Percentiles rank a stretch among this genome's conserved stretches.
These are phyloP conservation scores for Drosophila anceps DNA, from an alignment of 2,888 invertebrate genomes.

Conservation along the genomic window DNA sequence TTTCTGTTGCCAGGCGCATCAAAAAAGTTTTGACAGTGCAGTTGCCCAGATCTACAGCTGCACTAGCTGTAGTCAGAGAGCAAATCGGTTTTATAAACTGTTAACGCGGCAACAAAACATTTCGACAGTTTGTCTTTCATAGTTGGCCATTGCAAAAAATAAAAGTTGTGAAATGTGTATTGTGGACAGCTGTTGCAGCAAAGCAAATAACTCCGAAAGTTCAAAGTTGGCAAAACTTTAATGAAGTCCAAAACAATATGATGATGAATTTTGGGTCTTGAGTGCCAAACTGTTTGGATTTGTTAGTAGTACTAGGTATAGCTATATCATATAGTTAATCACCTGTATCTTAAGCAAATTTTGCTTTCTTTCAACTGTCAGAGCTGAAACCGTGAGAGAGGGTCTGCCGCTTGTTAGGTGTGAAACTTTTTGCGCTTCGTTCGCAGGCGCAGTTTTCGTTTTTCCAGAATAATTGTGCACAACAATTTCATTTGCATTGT, in stretches of 20 bases:
- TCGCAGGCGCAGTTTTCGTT: slow-evolving; percentile 83
- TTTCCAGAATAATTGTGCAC: slow-evolving; percentile 83
- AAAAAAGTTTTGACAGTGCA: slow-evolving; percentile 34
- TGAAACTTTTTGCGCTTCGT: slow-evolving; percentile 84
- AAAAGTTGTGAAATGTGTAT: slow-evolving; percentile 29
- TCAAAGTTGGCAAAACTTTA: slow-evolving; percentile 61
- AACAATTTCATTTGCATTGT: slow-evolving; percentile 80
- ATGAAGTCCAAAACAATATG: slow-evolving; percentile 53
- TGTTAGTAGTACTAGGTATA: background rate
- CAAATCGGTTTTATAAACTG: background rate
- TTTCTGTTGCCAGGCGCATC: background rate
- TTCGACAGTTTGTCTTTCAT: slow-evolving; percentile 56
- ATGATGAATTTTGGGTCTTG: background rate
- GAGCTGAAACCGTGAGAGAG: slow-evolving; percentile 31
- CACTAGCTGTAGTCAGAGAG: slow-evolving; percentile 2
- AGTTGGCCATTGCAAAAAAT: slow-evolving; percentile 36
- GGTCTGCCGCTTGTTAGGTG: slow-evolving; percentile 72
- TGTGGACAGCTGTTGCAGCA: slow-evolving; percentile 54
- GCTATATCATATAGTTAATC: slow-evolving; percentile 14
- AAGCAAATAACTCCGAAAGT: slow-evolving; percentile 46
- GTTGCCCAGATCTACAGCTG: slow-evolving; percentile 11
- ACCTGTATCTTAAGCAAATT: slow-evolving; percentile 35
- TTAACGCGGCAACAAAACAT: slow-evolving; percentile 34
- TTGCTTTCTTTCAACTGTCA: slow-evolving; percentile 10
- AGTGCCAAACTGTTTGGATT: slow-evolving; percentile 11